Percentiles rank a stretch among this genome's conserved stretches.
Evolutionary conservation across 1,140 invertebrate genomes (phyloP).

Genomic region (Caerostris darwini): DNA sequence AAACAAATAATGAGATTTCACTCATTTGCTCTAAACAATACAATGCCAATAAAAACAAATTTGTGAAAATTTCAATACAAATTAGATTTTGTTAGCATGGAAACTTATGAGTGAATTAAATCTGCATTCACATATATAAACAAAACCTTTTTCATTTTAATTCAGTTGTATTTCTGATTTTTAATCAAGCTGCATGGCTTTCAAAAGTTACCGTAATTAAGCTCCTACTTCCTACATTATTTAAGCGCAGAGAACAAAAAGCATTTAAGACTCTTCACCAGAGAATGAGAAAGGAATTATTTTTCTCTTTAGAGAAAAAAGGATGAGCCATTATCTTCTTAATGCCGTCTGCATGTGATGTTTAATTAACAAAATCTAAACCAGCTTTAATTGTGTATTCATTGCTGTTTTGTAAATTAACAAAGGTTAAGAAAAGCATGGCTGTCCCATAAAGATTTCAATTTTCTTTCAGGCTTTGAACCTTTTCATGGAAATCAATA

Average conservation of each 20-base stretch:
- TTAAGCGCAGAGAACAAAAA: background rate
- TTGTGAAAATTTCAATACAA: too few species aligned
- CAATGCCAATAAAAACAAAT: too few species aligned
- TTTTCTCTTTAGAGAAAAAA: background rate
- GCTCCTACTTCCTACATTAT: background rate
- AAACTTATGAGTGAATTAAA: background rate
- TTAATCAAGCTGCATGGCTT: background rate
- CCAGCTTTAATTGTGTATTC: background rate
- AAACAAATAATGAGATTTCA: too few species aligned
- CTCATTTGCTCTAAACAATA: too few species aligned
- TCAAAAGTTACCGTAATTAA: background rate
- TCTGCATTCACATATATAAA: background rate
- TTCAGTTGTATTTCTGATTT: background rate
- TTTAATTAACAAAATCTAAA: constrained; percentile 17
- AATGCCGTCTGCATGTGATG: constrained; percentile 15
- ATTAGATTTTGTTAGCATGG: too few species aligned
- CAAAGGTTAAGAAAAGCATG: background rate
- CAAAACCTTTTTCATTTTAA: background rate
- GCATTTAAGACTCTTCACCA: background rate
- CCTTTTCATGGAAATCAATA: background rate
- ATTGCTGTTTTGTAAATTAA: constrained; percentile 28
- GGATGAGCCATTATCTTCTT: background rate
- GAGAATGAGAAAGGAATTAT: background rate
- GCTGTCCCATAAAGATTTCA: background rate
- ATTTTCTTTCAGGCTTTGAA: background rate